Percentiles rank a stretch among this genome's conserved stretches.
phyloP scores from a whole-genome alignment of 2,797 vertebrate genomes.

The Hipposideros larvatus region DNA sequence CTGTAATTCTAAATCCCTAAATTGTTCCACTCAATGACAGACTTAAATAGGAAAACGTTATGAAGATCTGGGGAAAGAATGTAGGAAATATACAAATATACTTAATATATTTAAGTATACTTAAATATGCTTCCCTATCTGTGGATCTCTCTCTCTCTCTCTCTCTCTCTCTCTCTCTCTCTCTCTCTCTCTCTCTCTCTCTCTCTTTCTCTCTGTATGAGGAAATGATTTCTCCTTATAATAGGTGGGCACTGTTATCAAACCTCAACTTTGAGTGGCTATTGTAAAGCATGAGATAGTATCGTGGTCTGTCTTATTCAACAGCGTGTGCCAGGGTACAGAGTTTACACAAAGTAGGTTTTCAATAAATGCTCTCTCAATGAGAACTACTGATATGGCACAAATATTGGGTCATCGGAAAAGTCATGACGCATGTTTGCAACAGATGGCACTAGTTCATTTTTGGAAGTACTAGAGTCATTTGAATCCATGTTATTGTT shows the following conservation, averaged over 20 bases:
- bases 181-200: neutral
- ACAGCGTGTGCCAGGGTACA: neutral
- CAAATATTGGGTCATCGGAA: neutral
- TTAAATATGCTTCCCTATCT: neutral
- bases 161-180: neutral
- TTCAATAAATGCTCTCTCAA: neutral
- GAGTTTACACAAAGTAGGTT: neutral
- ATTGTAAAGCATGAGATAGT: neutral
- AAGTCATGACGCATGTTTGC: too few relatives aligned
- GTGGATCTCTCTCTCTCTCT: neutral
- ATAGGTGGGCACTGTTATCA: neutral
- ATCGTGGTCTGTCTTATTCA: neutral
- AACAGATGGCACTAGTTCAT: too few relatives aligned
- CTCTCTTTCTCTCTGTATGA: neutral
- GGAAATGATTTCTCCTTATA: neutral
- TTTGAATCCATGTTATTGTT: too few relatives aligned
- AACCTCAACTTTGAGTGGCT: neutral
- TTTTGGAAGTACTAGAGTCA: too few relatives aligned
- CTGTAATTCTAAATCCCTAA: neutral
- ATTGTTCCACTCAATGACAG: neutral
- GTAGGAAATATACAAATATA: neutral
- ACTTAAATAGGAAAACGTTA: neutral
- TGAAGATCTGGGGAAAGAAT: neutral
- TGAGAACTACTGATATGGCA: neutral
- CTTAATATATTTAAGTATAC: neutral